Evolutionary conservation across 2,797 vertebrate species (phyloP).

Genomic region (Alauda arvensis): DNA sequence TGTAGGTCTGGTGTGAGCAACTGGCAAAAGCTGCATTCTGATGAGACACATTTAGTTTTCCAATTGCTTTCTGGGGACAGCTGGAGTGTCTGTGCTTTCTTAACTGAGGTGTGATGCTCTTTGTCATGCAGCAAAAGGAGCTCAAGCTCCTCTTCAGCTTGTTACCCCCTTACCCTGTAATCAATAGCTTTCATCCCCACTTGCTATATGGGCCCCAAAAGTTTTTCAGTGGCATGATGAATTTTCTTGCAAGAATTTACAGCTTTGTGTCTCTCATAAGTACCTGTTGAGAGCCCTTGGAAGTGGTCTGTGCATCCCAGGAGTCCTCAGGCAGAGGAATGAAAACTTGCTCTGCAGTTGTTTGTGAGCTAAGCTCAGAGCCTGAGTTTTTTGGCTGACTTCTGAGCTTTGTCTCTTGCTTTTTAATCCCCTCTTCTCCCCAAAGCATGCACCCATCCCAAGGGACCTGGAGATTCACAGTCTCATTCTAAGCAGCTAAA

Average conservation of each 20-base stretch:
- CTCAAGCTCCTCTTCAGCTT: background rate
- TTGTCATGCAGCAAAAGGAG: background rate
- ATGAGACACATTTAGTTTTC: background rate
- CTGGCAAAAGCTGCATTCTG: background rate
- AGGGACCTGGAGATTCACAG: background rate
- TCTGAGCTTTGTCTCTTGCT: background rate
- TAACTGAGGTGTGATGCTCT: background rate
- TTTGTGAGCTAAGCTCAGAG: background rate
- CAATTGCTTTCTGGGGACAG: background rate
- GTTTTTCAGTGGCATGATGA: background rate
- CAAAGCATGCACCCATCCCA: background rate
- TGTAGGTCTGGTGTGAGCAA: background rate
- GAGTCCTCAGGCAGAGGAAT: background rate
- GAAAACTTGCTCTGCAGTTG: background rate
- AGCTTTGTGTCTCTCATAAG: background rate
- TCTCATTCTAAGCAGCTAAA: constrained; percentile 9
- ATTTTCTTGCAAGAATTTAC: background rate
- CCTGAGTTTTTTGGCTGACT: background rate
- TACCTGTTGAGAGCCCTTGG: background rate
- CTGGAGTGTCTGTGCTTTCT: background rate
- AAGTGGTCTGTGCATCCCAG: background rate
- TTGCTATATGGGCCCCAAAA: background rate
- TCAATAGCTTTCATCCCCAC: background rate
- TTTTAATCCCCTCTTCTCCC: background rate
- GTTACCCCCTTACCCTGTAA: background rate